Conservation (phyloP, 1,140 invertebrate species). For the Apis mellifera region DNA sequence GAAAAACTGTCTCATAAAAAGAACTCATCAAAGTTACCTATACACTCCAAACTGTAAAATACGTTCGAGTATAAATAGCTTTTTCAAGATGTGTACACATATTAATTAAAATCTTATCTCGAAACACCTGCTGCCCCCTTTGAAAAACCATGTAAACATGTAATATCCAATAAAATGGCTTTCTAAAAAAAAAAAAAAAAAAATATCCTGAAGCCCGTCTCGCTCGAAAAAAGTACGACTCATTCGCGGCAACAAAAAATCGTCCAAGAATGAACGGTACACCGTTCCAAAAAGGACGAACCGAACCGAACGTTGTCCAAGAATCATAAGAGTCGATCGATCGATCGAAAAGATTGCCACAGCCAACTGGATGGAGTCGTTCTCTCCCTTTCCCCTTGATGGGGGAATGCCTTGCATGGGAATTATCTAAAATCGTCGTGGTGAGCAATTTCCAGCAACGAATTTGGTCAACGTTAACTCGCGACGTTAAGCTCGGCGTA, state of each 20-base stretch:
- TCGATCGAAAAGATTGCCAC: constrained; percentile 10
- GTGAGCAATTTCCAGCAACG: constrained; percentile 14
- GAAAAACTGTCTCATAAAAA: not conserved
- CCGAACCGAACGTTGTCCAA: not conserved
- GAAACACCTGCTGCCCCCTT: not conserved
- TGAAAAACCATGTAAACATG: not conserved
- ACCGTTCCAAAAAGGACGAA: no score
- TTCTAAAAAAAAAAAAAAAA: not conserved
- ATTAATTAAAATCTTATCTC: not conserved
- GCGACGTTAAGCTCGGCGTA: not conserved
- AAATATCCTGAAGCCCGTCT: not conserved
- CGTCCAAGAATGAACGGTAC: no score
- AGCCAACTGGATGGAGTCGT: not conserved
- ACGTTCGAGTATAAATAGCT: not conserved
- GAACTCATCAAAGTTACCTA: not conserved
- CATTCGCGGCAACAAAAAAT: no score
- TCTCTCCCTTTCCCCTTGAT: not conserved
- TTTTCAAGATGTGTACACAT: not conserved
- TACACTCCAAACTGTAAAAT: not conserved
- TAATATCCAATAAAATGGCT: not conserved
- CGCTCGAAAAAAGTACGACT: not conserved
- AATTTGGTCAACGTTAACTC: constrained; percentile 34
- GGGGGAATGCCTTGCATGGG: not conserved
- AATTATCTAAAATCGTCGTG: constrained; percentile 30
- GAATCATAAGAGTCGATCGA: not conserved